Evolutionary conservation across 2,797 vertebrate species (phyloP).

Genomic region (Miichthys miiuy): DNA sequence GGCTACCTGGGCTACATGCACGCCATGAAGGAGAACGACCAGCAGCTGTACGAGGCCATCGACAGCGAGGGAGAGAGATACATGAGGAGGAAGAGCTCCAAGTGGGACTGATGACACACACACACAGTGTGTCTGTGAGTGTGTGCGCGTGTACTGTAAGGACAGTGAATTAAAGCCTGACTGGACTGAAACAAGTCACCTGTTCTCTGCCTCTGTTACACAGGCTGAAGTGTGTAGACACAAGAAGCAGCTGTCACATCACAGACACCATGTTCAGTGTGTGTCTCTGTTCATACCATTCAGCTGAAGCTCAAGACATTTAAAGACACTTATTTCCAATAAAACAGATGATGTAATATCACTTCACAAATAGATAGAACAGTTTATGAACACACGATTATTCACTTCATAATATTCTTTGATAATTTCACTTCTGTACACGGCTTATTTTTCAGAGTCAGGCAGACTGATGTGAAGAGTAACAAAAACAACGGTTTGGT

Average conservation of each 20-base stretch:
- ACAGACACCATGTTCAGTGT: neutral
- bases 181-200: neutral
- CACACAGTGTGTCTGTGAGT: neutral
- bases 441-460: neutral
- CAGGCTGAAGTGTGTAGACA: neutral
- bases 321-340: neutral
- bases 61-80: slow-evolving; percentile 90
- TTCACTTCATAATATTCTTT: neutral
- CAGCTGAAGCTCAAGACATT: neutral
- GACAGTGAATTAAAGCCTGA: neutral
- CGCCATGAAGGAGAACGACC: slow-evolving; percentile 90
- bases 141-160: neutral
- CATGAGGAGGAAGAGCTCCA: slow-evolving; percentile 91
- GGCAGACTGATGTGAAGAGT: neutral
- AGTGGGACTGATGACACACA: slow-evolving; percentile 88
- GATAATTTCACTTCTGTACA: neutral
- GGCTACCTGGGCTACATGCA: slow-evolving; percentile 95
- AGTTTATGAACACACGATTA: neutral
- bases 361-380: neutral
- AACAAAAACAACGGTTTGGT: neutral
- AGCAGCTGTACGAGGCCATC: slow-evolving; percentile 91
- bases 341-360: neutral
- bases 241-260: neutral
- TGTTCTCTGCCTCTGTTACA: too few relatives aligned
- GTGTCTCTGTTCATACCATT: too few relatives aligned